Conservation (phyloP, 2,113 vertebrate species). For the Otis tarda region DNA sequence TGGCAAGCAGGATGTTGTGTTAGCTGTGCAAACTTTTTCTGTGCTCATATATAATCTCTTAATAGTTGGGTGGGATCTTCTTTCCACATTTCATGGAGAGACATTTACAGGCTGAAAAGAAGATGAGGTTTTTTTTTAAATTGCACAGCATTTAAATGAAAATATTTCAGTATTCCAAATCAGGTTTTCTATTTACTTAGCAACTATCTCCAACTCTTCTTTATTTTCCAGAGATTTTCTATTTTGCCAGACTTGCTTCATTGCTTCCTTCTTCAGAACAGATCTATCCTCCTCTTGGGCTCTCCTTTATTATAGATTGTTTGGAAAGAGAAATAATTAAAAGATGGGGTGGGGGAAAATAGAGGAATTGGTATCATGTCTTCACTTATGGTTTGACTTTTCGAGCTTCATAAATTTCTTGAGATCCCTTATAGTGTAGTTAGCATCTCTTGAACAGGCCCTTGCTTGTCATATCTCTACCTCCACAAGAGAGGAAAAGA, state of each 20-base stretch:
- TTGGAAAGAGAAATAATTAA: background rate
- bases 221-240: background rate
- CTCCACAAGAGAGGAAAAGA: background rate
- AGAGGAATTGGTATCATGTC: background rate
- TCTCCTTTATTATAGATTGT: background rate
- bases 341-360: background rate
- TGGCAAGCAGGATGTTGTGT: conserved; percentile 67
- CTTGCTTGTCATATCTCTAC: background rate
- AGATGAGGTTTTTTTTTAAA: background rate
- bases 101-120: conserved; percentile 8
- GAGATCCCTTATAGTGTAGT: background rate
- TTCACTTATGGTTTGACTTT: background rate
- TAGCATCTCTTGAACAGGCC: background rate
- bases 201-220: background rate
- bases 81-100: conserved; percentile 24
- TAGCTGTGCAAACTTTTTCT: conserved; percentile 62
- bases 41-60: conserved; percentile 1
- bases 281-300: background rate
- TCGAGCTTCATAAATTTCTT: background rate
- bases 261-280: background rate
- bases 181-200: background rate
- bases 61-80: conserved; percentile 33
- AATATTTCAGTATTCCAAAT: background rate
- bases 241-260: background rate
- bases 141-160: background rate